Evolutionary conservation across 2,113 vertebrate genomes (phyloP).

Genomic region (Rhombomys opimus): DNA sequence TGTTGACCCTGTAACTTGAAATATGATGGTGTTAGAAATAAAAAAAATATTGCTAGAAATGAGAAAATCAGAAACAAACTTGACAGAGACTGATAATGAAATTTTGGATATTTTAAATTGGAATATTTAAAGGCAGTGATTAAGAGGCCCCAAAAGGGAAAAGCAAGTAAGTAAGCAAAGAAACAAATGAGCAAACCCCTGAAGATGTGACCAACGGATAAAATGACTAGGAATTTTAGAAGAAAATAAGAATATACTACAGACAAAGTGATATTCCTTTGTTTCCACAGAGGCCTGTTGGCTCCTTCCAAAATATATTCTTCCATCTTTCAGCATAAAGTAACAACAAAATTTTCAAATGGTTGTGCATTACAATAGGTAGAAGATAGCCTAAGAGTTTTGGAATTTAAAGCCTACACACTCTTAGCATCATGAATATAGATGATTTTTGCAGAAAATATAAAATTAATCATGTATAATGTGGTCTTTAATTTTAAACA

Average conservation of each 20-base stretch:
- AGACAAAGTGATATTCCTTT: background rate
- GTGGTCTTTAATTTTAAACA: slow-evolving; percentile 24
- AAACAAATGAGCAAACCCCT: slow-evolving; percentile 56
- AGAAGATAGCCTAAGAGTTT: background rate
- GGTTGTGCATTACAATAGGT: background rate
- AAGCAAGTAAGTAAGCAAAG: slow-evolving; percentile 39
- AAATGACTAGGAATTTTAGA: slow-evolving; percentile 25
- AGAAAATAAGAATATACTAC: background rate
- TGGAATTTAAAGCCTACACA: background rate
- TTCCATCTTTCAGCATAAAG: background rate
- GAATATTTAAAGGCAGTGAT: slow-evolving; percentile 47
- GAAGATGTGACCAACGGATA: background rate
- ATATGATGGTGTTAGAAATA: background rate
- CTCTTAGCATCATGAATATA: background rate
- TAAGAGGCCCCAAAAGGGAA: background rate
- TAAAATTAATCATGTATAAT: background rate
- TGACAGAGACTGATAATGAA: background rate
- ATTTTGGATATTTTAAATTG: slow-evolving; percentile 24
- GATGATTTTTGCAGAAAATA: background rate
- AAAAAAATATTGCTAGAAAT: background rate
- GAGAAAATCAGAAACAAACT: slow-evolving; percentile 23
- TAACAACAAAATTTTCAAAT: slow-evolving; percentile 27
- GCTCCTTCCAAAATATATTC: slow-evolving; percentile 2
- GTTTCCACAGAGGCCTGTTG: background rate
- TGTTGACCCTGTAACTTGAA: slow-evolving; percentile 3